Evolutionary conservation across 2,797 vertebrate species (phyloP).

Genomic region (Alcedo quadribrachys): DNA sequence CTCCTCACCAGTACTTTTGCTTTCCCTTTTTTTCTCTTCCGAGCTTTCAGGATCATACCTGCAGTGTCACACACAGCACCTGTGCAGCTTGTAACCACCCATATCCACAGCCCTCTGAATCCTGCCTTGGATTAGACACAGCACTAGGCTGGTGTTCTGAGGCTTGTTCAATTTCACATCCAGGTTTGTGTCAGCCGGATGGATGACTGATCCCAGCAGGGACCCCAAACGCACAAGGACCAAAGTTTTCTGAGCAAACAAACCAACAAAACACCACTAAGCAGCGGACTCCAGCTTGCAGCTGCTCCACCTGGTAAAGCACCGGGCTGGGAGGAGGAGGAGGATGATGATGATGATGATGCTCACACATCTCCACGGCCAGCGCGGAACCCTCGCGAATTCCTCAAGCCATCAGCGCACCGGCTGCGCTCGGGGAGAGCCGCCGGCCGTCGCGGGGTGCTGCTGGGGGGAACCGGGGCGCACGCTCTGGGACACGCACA

Average conservation of each 20-base stretch:
- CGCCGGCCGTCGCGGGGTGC: too few relatives aligned
- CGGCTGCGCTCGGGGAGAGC: background rate
- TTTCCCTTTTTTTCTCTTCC: background rate
- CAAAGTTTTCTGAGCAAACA: background rate
- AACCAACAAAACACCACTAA: background rate
- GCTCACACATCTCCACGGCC: background rate
- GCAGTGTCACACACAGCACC: rapidly evolving
- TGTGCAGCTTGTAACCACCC: background rate
- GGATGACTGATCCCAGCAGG: background rate
- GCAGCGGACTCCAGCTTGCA: background rate
- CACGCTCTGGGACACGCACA: too few relatives aligned
- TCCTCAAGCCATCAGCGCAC: background rate
- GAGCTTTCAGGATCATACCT: background rate
- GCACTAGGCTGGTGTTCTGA: background rate
- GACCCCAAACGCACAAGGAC: background rate
- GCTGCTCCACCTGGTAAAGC: conserved; percentile 20
- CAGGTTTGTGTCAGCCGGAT: background rate
- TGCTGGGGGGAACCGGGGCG: background rate
- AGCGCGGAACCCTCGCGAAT: background rate
- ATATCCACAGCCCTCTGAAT: background rate
- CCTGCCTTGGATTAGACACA: background rate
- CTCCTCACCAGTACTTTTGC: background rate
- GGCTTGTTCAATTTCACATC: background rate
- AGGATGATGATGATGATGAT: background rate
- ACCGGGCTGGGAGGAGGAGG: background rate